These are phyloP conservation scores for Polymixis flavicincta DNA, from an alignment of 2,888 invertebrate genomes.

Conservation along the genomic window DNA sequence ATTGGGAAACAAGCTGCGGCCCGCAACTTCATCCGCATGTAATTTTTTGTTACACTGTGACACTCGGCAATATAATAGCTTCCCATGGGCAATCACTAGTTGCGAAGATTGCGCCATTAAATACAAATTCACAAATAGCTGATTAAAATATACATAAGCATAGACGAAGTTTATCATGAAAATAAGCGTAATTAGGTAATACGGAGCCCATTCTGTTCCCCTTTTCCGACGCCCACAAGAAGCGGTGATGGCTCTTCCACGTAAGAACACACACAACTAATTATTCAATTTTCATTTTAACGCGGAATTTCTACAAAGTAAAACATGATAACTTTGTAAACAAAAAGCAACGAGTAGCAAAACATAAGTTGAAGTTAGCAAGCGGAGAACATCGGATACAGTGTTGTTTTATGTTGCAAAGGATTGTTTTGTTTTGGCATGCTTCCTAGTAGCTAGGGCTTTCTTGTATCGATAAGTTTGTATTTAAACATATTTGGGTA, in stretches of 20 bases:
- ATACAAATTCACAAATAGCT: too few relatives aligned
- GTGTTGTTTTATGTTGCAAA: not conserved
- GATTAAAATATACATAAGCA: not conserved
- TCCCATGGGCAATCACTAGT: too few relatives aligned
- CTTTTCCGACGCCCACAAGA: not conserved
- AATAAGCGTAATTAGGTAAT: not conserved
- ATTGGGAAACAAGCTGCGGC: too few relatives aligned
- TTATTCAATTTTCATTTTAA: not conserved
- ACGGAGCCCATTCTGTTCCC: not conserved
- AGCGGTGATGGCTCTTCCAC: not conserved
- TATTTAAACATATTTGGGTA: not conserved
- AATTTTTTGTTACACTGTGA: too few relatives aligned
- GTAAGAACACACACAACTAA: not conserved
- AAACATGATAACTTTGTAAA: not conserved
- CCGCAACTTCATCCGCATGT: too few relatives aligned
- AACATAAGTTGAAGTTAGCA: conserved; percentile 1
- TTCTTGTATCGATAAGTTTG: not conserved
- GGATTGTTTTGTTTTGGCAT: conserved; percentile 1
- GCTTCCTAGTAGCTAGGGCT: too few relatives aligned
- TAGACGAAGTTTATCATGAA: not conserved
- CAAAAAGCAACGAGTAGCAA: conserved; percentile 11
- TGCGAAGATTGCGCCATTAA: too few relatives aligned
- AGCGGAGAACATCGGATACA: not conserved
- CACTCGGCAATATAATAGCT: too few relatives aligned
- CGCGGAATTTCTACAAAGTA: conserved; percentile 4